These are phyloP conservation scores for Sander vitreus DNA, from an alignment of 2,113 vertebrate genomes.

Conservation along the genomic window DNA sequence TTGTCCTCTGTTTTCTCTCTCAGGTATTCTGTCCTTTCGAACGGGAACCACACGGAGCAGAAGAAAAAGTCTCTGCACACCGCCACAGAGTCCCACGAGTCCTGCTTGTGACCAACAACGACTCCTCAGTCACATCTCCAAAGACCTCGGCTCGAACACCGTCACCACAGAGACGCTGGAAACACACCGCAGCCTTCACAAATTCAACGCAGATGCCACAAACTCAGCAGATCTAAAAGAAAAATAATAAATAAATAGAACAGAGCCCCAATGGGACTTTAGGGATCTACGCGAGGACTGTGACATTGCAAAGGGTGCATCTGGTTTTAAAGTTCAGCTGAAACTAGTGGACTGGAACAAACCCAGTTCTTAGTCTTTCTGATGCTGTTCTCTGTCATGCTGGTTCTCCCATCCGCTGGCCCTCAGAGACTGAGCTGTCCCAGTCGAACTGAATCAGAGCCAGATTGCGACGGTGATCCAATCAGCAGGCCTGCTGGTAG, in stretches of 20 bases:
- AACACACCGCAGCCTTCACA: constrained; percentile 8
- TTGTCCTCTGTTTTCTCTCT: not conserved
- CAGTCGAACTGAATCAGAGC: constrained; percentile 15
- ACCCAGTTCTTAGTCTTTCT: constrained; percentile 7
- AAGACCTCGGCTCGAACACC: not conserved
- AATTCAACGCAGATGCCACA: not conserved
- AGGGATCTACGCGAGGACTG: not conserved
- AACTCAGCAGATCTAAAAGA: not conserved
- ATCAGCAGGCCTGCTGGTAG: not conserved
- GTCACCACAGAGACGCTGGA: not conserved
- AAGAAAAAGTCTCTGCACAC: constrained; percentile 77
- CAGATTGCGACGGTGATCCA: not conserved
- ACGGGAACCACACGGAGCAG: constrained; percentile 79
- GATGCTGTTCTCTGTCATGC: not conserved
- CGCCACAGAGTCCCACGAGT: constrained; percentile 82
- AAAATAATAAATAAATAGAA: not conserved
- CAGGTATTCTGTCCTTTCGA: constrained; percentile 85
- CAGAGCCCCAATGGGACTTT: not conserved
- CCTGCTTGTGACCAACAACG: constrained; percentile 81
- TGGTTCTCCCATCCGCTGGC: constrained; percentile 5
- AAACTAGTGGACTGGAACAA: constrained; percentile 21
- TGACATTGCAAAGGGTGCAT: not conserved
- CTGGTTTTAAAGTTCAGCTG: constrained; percentile 14
- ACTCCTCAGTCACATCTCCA: constrained; percentile 49
- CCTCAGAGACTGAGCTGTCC: constrained; percentile 39